These are phyloP conservation scores for Nomada goodeniana DNA, from an alignment of 2,888 invertebrate genomes.

Conservation along the genomic window DNA sequence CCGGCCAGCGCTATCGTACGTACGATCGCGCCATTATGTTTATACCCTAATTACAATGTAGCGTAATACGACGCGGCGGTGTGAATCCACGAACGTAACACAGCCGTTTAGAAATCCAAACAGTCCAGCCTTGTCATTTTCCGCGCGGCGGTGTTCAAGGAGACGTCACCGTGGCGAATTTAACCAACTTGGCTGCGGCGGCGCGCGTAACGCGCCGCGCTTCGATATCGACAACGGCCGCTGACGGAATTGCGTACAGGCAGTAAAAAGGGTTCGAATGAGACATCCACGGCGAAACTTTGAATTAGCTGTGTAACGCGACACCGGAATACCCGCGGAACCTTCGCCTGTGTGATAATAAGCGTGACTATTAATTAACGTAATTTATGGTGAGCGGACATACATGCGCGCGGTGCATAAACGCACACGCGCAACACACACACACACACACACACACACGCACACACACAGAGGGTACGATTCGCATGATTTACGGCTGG, in stretches of 20 bases:
- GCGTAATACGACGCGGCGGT: constrained; percentile 49
- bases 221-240: not conserved
- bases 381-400: constrained; percentile 57
- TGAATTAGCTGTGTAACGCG: constrained; percentile 48
- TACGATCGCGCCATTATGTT: constrained; percentile 68
- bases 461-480: constrained; percentile 26
- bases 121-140: constrained; percentile 39
- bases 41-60: constrained; percentile 70
- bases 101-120: constrained; percentile 55
- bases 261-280: constrained; percentile 8
- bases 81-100: constrained; percentile 59
- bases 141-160: constrained; percentile 13
- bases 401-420: constrained; percentile 21
- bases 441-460: too few relatives aligned
- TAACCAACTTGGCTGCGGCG: not conserved
- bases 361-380: constrained; percentile 67
- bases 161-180: constrained; percentile 21
- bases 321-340: constrained; percentile 32
- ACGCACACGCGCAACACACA: too few relatives aligned
- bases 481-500: constrained; percentile 65
- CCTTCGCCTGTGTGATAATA: constrained; percentile 58
- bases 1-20: constrained; percentile 59
- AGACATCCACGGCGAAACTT: constrained; percentile 51
- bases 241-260: not conserved
- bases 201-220: not conserved